These are phyloP conservation scores for Lerista edwardsae DNA, from an alignment of 2,797 vertebrate genomes.

Conservation along the genomic window DNA sequence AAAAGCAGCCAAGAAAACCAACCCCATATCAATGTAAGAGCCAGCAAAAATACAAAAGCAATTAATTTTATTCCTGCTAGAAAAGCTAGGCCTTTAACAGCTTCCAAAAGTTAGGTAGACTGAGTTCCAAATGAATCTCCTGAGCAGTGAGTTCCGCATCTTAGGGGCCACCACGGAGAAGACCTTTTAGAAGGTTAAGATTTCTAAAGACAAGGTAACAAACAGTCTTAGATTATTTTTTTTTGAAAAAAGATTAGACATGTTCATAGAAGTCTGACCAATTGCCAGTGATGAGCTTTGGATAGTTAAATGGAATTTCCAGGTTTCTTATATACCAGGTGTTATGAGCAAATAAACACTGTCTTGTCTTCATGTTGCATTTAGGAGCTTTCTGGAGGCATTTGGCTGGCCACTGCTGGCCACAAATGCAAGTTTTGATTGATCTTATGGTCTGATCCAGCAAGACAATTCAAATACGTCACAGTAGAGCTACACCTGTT, in stretches of 20 bases:
- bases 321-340: background rate
- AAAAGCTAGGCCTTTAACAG: too few relatives aligned
- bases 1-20: too few relatives aligned
- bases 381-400: background rate
- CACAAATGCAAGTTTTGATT: background rate
- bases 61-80: too few relatives aligned
- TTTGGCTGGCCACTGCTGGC: background rate
- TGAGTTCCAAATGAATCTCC: too few relatives aligned
- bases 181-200: background rate
- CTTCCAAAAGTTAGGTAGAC: too few relatives aligned
- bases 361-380: background rate
- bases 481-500: background rate
- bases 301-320: background rate
- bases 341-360: background rate
- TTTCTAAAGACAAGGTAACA: background rate
- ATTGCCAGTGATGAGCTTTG: background rate
- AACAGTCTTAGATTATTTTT: too few relatives aligned
- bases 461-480: background rate
- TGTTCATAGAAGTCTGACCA: background rate
- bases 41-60: too few relatives aligned
- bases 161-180: too few relatives aligned
- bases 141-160: too few relatives aligned
- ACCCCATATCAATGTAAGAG: too few relatives aligned
- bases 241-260: background rate
- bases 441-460: background rate